Percentiles rank a stretch among this genome's conserved stretches.
phyloP scores from a whole-genome alignment of 92 coral and sea anemone species.

The Porites cylindrica region DNA sequence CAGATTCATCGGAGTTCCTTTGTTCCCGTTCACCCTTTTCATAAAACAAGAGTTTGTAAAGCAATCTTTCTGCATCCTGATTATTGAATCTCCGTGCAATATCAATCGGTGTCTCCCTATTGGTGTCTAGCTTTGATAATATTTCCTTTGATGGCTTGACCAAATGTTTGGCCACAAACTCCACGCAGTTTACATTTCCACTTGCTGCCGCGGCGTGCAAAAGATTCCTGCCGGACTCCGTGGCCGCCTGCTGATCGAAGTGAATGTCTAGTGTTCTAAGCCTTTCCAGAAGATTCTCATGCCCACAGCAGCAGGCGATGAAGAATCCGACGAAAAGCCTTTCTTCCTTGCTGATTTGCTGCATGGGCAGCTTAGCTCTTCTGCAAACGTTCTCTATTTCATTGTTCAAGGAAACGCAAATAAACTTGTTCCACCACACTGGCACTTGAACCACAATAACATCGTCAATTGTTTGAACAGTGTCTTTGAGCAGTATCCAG shows the following conservation, averaged over 20 bases:
- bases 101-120: conserved; percentile 71
- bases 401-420: conserved; percentile 78
- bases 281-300: conserved; percentile 54
- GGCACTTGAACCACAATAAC: conserved; percentile 74
- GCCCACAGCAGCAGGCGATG: conserved; percentile 79
- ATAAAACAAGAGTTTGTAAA: conserved; percentile 51
- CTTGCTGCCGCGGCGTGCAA: conserved; percentile 81
- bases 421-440: conserved; percentile 84
- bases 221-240: conserved; percentile 76
- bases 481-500: conserved; percentile 33
- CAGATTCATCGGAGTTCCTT: conserved; percentile 49
- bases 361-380: conserved; percentile 87
- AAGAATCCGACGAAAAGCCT: conserved; percentile 79
- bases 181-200: conserved; percentile 66
- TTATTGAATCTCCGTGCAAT: conserved; percentile 70
- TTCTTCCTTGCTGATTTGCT: conserved; percentile 80
- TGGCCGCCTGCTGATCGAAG: conserved; percentile 50
- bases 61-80: conserved; percentile 56
- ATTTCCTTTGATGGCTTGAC: conserved; percentile 43
- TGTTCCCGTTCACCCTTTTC: conserved; percentile 28
- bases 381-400: conserved; percentile 83
- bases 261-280: conserved; percentile 44
- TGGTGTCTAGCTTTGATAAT: conserved; percentile 61
- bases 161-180: conserved; percentile 67
- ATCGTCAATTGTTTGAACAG: conserved; percentile 27